A percentile compares a stretch with the other conserved stretches of the same genome.
These are phyloP conservation scores for Hydriomena furcata DNA, from an alignment of 2,888 invertebrate species.

Conservation along the genomic window DNA sequence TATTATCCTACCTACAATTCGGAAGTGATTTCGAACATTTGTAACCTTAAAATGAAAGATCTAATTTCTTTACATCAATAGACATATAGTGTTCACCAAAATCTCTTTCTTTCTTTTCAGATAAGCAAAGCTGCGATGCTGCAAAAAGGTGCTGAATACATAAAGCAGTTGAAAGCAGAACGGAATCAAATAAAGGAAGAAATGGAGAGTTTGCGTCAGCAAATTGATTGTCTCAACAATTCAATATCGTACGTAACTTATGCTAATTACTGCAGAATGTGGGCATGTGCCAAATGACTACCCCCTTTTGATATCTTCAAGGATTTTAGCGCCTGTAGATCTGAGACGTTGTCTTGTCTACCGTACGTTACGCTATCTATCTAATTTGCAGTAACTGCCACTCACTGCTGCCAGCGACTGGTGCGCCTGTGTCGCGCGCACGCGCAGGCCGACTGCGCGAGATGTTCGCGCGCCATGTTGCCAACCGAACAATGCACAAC, in stretches of 20 bases:
- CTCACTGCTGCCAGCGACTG: conserved; percentile 96
- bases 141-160: conserved; percentile 98
- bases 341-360: too few relatives aligned
- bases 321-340: too few relatives aligned
- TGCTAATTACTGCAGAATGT: too few relatives aligned
- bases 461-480: conserved; percentile 96
- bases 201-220: conserved; percentile 92
- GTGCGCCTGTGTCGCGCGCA: conserved; percentile 95
- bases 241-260: conserved; percentile 89
- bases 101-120: conserved; percentile 62
- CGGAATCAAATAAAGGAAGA: conserved; percentile 94
- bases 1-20: too few relatives aligned
- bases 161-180: conserved; percentile 93
- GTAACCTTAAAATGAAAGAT: too few relatives aligned
- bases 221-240: conserved; percentile 95
- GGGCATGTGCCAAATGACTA: too few relatives aligned
- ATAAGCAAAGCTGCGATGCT: conserved; percentile 98
- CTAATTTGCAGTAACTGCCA: conserved; percentile 95
- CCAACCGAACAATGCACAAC: conserved; percentile 92
- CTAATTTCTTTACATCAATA: too few relatives aligned
- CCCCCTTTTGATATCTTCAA: too few relatives aligned
- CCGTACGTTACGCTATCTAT: too few relatives aligned
- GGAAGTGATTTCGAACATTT: too few relatives aligned
- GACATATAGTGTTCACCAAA: too few relatives aligned
- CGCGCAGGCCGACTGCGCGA: conserved; percentile 95